Conservation (phyloP, 2,113 vertebrate genomes). For the Apistogramma diplotaenia region DNA sequence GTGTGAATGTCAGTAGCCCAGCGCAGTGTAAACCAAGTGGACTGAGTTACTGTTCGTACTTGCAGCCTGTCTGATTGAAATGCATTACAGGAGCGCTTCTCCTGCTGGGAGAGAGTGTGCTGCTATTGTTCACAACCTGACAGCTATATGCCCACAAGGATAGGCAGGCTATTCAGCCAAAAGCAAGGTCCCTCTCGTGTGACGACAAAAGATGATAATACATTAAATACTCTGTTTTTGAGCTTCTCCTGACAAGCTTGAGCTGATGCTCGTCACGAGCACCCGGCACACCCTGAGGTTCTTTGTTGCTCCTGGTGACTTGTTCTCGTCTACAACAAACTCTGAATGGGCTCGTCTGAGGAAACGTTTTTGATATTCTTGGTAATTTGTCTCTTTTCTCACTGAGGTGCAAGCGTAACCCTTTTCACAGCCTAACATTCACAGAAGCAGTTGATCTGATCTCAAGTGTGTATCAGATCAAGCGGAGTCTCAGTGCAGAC, state of each 20-base stretch:
- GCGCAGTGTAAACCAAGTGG: constrained; percentile 35
- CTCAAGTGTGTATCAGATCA: constrained; percentile 52
- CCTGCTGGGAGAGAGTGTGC: constrained; percentile 54
- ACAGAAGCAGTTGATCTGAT: constrained; percentile 39
- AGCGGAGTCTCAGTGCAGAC: constrained; percentile 7
- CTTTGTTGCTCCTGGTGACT: constrained; percentile 22
- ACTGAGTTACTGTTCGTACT: constrained; percentile 66
- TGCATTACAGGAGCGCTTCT: constrained; percentile 64
- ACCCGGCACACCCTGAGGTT: constrained; percentile 39
- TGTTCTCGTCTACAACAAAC: constrained; percentile 27
- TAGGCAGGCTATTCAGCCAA: constrained; percentile 38
- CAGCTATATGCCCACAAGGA: constrained; percentile 42
- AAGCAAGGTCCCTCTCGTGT: constrained; percentile 42
- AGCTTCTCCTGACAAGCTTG: constrained; percentile 27
- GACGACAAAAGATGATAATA: constrained; percentile 62
- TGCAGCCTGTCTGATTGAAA: constrained; percentile 63
- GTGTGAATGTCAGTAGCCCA: constrained; percentile 55
- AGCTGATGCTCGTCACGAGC: constrained; percentile 14
- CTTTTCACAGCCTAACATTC: constrained; percentile 24
- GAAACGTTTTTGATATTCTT: constrained; percentile 46
- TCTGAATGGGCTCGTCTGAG: constrained; percentile 24
- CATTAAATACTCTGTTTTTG: constrained; percentile 41
- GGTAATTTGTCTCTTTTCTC: constrained; percentile 35
- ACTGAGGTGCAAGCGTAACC: neutral
- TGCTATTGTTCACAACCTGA: constrained; percentile 69